A percentile compares a stretch with the other conserved stretches of the same genome.
Conservation (phyloP, 2,113 vertebrate species). For the Hystrix cristata region DNA sequence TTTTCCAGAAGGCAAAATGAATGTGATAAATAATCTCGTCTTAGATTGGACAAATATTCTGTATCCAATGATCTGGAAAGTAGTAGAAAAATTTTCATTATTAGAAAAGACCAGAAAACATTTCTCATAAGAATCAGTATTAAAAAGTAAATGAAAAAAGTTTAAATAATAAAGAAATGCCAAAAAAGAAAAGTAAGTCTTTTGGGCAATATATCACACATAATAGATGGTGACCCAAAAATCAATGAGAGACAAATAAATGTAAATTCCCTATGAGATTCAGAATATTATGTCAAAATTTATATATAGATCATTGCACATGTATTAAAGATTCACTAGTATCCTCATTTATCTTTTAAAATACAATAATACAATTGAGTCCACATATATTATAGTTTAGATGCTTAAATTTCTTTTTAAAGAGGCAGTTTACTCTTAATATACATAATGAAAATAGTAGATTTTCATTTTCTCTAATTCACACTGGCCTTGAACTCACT, state of each 20-base stretch:
- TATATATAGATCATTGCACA: background rate
- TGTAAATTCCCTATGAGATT: slow-evolving; percentile 3
- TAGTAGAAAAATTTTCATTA: background rate
- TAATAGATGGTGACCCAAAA: slow-evolving; percentile 36
- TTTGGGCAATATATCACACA: slow-evolving; percentile 7
- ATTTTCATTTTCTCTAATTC: background rate
- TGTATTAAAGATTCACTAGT: background rate
- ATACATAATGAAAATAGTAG: background rate
- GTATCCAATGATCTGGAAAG: background rate
- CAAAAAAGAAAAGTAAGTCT: slow-evolving; percentile 13
- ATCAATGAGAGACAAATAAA: slow-evolving; percentile 41
- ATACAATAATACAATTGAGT: slow-evolving; percentile 19
- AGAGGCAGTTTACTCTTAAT: background rate
- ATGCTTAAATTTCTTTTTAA: background rate
- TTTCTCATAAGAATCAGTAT: background rate
- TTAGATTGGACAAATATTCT: background rate
- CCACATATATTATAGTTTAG: background rate
- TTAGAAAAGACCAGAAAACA: background rate
- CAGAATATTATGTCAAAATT: slow-evolving; percentile 9
- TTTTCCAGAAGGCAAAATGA: background rate
- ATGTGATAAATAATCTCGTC: background rate
- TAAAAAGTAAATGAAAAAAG: background rate
- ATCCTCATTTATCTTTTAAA: background rate
- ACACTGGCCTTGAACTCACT: too few species aligned
- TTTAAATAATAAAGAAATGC: background rate